Conservation (phyloP, 2,888 invertebrate genomes). For the Cloeon dipterum region DNA sequence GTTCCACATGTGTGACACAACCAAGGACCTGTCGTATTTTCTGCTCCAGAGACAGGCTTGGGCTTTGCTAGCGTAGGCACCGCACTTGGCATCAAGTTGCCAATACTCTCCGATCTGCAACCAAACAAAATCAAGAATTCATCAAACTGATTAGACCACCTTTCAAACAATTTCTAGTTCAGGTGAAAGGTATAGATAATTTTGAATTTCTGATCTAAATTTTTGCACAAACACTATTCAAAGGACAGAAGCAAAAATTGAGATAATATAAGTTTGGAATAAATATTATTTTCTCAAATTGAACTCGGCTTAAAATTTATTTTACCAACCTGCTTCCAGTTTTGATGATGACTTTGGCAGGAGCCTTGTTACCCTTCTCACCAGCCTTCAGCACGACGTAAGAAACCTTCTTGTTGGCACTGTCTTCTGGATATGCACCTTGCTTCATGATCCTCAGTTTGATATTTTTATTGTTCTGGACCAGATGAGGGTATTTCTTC, state of each 20-base stretch:
- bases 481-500: conserved; percentile 70
- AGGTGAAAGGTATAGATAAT: too few relatives aligned
- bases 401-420: conserved; percentile 17
- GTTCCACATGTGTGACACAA: conserved; percentile 52
- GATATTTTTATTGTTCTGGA: conserved; percentile 69
- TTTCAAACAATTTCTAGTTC: too few relatives aligned
- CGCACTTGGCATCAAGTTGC: conserved; percentile 6
- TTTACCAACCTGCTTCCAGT: conserved; percentile 2
- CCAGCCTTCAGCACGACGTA: conserved; percentile 24
- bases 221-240: conserved; percentile 13
- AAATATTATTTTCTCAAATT: too few relatives aligned
- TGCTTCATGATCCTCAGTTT: conserved; percentile 56
- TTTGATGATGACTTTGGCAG: conserved; percentile 5
- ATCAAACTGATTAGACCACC: too few relatives aligned
- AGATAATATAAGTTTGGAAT: too few relatives aligned
- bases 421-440: conserved; percentile 10
- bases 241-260: too few relatives aligned
- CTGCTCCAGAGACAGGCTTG: conserved; percentile 12
- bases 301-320: too few relatives aligned
- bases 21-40: conserved; percentile 41
- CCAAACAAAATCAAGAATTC: too few relatives aligned
- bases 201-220: too few relatives aligned
- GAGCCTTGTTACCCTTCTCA: conserved; percentile 2
- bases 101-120: conserved; percentile 5
- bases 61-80: conserved; percentile 7